These are phyloP conservation scores for Enteromius treurensis DNA, from an alignment of 2,797 vertebrate species.

Conservation along the genomic window DNA sequence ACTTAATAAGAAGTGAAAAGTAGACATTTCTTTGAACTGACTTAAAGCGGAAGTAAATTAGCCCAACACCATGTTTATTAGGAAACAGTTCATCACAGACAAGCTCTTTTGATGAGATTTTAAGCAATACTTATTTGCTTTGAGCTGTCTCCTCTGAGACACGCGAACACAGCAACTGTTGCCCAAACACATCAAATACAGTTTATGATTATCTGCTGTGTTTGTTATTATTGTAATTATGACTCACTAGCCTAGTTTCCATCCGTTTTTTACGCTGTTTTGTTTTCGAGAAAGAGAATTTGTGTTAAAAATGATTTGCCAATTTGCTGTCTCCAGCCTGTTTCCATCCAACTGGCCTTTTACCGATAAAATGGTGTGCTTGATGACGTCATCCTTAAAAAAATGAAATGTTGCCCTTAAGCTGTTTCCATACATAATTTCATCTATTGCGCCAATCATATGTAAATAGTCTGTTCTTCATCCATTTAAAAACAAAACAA, in stretches of 20 bases:
- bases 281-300: too few species aligned
- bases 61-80: slow-evolving; percentile 11
- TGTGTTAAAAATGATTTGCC: too few species aligned
- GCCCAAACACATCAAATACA: slow-evolving; percentile 8
- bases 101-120: slow-evolving; percentile 33
- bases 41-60: slow-evolving; percentile 29
- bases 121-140: slow-evolving; percentile 40
- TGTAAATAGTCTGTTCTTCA: too few species aligned
- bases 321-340: too few species aligned
- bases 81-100: slow-evolving; percentile 39
- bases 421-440: too few species aligned
- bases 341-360: too few species aligned
- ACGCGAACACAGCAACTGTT: background rate
- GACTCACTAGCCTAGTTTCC: background rate
- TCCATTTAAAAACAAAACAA: too few species aligned
- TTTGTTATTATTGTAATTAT: slow-evolving; percentile 6
- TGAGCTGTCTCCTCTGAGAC: slow-evolving; percentile 27
- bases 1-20: background rate
- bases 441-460: too few species aligned
- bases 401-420: too few species aligned
- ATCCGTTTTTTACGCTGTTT: too few species aligned
- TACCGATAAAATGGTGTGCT: too few species aligned
- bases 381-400: too few species aligned
- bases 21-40: slow-evolving; percentile 15
- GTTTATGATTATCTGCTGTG: slow-evolving; percentile 2